Conservation (phyloP, 2,113 vertebrate species). For the Elgaria multicarinata region DNA sequence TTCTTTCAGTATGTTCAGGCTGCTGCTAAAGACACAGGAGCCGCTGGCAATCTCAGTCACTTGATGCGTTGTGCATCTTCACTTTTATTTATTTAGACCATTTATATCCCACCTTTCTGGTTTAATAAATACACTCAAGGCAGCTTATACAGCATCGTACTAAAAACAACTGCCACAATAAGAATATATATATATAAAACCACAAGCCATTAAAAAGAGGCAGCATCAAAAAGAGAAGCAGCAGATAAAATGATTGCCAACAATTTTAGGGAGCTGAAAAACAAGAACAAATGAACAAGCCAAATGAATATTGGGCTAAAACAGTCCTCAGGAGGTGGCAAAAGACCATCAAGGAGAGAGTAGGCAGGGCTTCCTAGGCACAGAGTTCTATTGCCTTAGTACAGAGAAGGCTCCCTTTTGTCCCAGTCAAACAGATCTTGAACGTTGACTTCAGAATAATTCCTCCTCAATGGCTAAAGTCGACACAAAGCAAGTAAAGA, state of each 20-base stretch:
- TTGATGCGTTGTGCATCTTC: background rate
- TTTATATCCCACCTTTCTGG: background rate
- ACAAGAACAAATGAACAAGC: background rate
- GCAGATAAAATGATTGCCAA: too few relatives aligned
- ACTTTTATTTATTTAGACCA: background rate
- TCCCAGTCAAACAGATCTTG: background rate
- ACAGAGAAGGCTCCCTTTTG: background rate
- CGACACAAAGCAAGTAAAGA: too few relatives aligned
- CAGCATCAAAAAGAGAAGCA: background rate
- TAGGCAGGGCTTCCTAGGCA: background rate
- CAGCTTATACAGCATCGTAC: background rate
- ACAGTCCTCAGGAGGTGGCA: background rate
- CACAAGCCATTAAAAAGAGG: background rate
- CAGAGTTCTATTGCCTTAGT: background rate
- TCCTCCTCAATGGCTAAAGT: too few relatives aligned
- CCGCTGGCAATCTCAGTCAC: background rate
- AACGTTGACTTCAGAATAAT: background rate
- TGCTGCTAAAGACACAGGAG: background rate
- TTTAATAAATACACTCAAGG: background rate
- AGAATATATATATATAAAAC: background rate
- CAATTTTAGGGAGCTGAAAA: too few relatives aligned
- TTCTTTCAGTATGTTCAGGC: background rate
- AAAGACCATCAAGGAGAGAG: background rate
- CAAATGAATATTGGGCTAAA: background rate
- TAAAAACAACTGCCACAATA: background rate